A percentile compares a stretch with the other conserved stretches of the same genome.
phyloP scores from a whole-genome alignment of 2,888 invertebrate species.

The Agrochola macilenta region DNA sequence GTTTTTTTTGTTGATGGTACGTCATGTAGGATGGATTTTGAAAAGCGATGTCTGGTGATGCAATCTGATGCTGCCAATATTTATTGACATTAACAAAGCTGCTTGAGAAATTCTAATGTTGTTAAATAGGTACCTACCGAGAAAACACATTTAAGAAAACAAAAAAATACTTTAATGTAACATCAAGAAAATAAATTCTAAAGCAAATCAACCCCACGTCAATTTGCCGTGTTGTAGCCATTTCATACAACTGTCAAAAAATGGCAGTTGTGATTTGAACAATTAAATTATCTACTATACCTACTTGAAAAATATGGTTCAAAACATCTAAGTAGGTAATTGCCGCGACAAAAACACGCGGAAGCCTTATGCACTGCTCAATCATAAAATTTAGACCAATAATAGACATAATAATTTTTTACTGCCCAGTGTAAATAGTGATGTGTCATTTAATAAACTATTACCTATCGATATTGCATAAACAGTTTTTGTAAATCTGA shows the following conservation, averaged over 20 bases:
- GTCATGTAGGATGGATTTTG: neutral
- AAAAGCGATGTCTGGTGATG: neutral
- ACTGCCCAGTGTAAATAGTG: neutral
- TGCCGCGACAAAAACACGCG: neutral
- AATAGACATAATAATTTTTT: conserved; percentile 6
- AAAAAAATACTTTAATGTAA: too few species aligned
- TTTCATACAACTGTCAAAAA: too few species aligned
- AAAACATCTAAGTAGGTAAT: neutral
- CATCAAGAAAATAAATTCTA: too few species aligned
- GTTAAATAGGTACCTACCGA: neutral
- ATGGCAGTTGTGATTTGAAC: too few species aligned
- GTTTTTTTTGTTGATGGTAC: conserved; percentile 15
- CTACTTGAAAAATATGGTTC: neutral
- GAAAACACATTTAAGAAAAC: too few species aligned
- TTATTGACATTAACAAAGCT: neutral
- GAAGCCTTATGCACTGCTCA: neutral
- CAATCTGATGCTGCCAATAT: neutral
- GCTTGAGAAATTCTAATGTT: neutral
- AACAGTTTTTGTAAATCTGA: conserved; percentile 16
- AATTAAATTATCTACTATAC: too few species aligned
- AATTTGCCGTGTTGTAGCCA: too few species aligned
- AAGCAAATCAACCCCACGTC: too few species aligned
- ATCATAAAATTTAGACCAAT: conserved; percentile 1
- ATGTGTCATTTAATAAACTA: conserved; percentile 13
- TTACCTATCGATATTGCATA: conserved; percentile 15